Evolutionary conservation across 2,797 vertebrate species (phyloP).

Genomic region (Sebastes kiyomatsui): DNA sequence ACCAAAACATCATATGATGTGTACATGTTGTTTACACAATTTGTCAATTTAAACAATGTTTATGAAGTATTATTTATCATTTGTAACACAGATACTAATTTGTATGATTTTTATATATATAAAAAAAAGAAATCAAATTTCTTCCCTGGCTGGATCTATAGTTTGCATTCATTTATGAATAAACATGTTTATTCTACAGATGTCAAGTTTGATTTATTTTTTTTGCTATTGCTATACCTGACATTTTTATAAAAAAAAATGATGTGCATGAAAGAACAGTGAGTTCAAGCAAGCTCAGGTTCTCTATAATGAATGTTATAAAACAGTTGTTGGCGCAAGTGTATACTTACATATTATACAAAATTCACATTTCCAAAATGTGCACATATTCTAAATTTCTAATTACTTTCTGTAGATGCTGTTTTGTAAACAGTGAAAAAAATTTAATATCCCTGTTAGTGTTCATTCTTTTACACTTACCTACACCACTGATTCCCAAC

Average conservation of each 20-base stretch:
- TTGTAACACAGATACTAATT: conserved; percentile 80
- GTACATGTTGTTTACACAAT: conserved; percentile 72
- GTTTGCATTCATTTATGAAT: conserved; percentile 81
- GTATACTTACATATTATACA: conserved; percentile 51
- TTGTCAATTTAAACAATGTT: conserved; percentile 66
- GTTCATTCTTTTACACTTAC: background rate
- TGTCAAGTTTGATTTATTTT: conserved; percentile 31
- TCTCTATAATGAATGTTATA: conserved; percentile 22
- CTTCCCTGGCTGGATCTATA: conserved; percentile 66
- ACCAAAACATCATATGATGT: conserved; percentile 70
- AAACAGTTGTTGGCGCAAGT: conserved; percentile 27
- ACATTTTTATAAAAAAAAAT: conserved; percentile 33
- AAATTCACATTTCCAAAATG: conserved; percentile 42
- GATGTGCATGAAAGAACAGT: background rate
- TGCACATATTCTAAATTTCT: conserved; percentile 5
- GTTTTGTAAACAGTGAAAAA: conserved; percentile 26
- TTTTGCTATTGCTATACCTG: background rate
- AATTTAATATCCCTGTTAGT: background rate
- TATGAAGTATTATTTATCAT: conserved; percentile 75
- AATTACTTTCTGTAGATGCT: background rate
- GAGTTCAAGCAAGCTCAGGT: conserved; percentile 15
- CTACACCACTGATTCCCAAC: background rate
- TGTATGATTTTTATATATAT: conserved; percentile 78
- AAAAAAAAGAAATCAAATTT: conserved; percentile 54
- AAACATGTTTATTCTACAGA: conserved; percentile 72